Evolutionary conservation across 2,113 vertebrate species (phyloP), one percentile per base, ranked within the genome.

Genomic region (Okapia johnstoni): DNA sequence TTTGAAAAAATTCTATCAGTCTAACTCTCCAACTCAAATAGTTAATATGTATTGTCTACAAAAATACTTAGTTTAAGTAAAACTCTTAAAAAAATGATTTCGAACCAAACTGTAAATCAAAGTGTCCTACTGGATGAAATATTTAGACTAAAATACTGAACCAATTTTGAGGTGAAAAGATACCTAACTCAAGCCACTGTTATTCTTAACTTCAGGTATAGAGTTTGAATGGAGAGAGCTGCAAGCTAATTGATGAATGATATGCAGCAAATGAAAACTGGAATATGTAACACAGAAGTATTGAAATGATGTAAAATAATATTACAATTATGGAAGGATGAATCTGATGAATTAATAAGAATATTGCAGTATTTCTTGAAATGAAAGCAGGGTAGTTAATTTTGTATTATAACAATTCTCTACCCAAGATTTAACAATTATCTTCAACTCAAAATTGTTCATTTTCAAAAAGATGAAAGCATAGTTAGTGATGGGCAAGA

Each of bases 401-500:
- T 96, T 93, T 95, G 46, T 70, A 92, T 9, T 43, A 11, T 70
- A 61, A 94, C 36, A 36, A 54, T 61, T 90, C n/a, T 88, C 46
- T 85, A 25, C 25, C 21, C 52, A 55, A 90, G 15, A 15, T 61
- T 46, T 73, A 57, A 91, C 28, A 93, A 28, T 87, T 50, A 79
- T 46, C 54, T 85, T 93, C 73, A 96, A 85, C 40, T 90, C 61
- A 66, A 94, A 95, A 90, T 12, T 83, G 83, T 81, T 96, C 73
- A 86, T 57, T 76, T 84, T 83, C 85, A 94, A 97, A 94, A 84
- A 57, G 97, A 97, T 95, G 95, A 98, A 95, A 4, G 14, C 93
- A 97, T 36, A 58, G 96, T 98, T 98, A 98, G 98, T 98, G 98
- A 98, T 98, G 98, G 98, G 98, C 98, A 99, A 97, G 95, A 97